Conservation (phyloP, 2,113 vertebrate genomes). For the Irena cyanogastra region DNA sequence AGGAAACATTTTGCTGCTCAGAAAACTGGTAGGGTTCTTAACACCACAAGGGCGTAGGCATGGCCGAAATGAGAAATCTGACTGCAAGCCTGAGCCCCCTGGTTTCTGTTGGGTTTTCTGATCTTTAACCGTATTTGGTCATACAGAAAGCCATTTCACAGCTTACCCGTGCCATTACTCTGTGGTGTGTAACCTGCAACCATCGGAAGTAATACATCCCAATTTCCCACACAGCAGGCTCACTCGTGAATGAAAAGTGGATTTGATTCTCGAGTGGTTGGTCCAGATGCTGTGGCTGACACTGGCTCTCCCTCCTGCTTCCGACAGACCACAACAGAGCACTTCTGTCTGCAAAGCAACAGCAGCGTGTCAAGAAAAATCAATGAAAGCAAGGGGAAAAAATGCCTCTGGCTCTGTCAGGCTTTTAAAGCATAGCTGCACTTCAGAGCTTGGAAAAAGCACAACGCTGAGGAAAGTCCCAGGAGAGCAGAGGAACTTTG, state of each 20-base stretch:
- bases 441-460: neutral
- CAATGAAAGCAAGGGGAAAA: neutral
- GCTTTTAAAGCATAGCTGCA: neutral
- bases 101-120: neutral
- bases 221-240: neutral
- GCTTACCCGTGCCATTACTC: neutral
- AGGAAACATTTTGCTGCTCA: neutral
- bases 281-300: neutral
- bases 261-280: neutral
- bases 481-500: neutral
- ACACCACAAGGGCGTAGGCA: neutral
- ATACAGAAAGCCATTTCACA: neutral
- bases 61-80: neutral
- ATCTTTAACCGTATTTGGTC: neutral
- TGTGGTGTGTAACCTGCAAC: neutral
- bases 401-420: neutral
- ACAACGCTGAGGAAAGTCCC: neutral
- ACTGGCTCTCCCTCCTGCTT: neutral
- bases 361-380: conserved; percentile 10
- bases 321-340: neutral
- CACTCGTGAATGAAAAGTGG: neutral
- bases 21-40: neutral
- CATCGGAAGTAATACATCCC: neutral
- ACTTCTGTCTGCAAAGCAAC: neutral
- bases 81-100: neutral